Conservation (phyloP, 2,113 vertebrate species). For the Megaleporinus macrocephalus region DNA sequence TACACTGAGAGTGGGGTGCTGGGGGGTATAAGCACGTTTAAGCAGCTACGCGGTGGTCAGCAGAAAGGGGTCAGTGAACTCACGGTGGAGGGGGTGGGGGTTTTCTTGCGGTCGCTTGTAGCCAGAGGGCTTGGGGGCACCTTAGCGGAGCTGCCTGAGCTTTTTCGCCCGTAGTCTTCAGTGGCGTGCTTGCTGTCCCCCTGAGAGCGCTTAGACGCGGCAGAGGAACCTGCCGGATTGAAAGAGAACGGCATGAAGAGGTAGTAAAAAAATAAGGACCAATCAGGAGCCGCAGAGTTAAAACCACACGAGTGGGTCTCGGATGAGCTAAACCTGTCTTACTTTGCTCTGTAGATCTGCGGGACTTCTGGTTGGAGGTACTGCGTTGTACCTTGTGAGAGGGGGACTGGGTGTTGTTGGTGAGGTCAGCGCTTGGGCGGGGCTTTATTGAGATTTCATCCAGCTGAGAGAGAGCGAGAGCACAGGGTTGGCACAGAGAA, state of each 20-base stretch:
- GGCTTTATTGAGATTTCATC: constrained; percentile 79
- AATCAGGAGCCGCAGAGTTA: neutral
- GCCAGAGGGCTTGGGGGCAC: constrained; percentile 81
- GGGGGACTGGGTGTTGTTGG: constrained; percentile 80
- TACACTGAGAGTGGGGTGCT: too few species aligned
- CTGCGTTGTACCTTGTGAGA: constrained; percentile 85
- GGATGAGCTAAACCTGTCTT: neutral
- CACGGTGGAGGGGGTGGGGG: constrained; percentile 79
- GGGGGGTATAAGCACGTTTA: too few species aligned
- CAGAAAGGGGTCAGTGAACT: too few species aligned
- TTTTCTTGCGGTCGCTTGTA: constrained; percentile 76
- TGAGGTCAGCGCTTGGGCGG: constrained; percentile 74
- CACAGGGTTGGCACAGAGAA: neutral
- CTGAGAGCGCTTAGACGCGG: constrained; percentile 80
- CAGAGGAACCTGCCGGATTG: constrained; percentile 71
- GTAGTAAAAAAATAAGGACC: neutral
- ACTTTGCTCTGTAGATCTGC: constrained; percentile 84
- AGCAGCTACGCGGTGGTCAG: too few species aligned
- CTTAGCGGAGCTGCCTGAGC: constrained; percentile 79
- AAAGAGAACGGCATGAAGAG: neutral
- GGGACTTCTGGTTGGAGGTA: constrained; percentile 83
- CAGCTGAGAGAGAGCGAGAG: constrained; percentile 65
- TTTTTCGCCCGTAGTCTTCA: constrained; percentile 76
- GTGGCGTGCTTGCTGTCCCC: constrained; percentile 75
- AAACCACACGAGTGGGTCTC: neutral